Evolutionary conservation across 1,140 invertebrate species (phyloP).

Genomic region (Zaprionus ornatus): DNA sequence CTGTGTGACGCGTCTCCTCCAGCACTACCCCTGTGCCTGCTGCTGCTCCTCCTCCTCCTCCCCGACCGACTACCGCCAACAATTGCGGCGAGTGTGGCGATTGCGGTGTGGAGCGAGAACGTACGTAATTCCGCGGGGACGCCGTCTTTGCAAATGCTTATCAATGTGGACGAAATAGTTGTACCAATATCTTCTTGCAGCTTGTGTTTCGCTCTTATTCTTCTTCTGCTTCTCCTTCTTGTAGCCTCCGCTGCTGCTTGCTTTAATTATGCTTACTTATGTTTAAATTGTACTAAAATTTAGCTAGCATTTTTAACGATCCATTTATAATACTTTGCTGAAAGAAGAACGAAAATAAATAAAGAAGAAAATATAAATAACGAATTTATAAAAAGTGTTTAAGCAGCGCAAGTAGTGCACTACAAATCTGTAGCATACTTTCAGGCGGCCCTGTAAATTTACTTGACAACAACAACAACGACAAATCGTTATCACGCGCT

Average conservation of each 20-base stretch:
- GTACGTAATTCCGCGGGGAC: slow-evolving; percentile 69
- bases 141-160: slow-evolving; percentile 63
- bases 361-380: not conserved
- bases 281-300: slow-evolving; percentile 58
- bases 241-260: not conserved
- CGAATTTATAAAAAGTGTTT: not conserved
- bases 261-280: slow-evolving; percentile 23
- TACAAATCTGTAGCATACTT: slow-evolving; percentile 47
- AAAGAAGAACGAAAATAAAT: slow-evolving; percentile 29
- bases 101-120: slow-evolving; percentile 73
- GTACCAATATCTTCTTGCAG: not conserved
- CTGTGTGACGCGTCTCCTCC: not conserved
- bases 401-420: not conserved
- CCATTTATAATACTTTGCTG: slow-evolving; percentile 59
- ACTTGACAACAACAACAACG: slow-evolving; percentile 8
- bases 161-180: not conserved
- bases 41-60: slow-evolving; percentile 1
- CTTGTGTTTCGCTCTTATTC: slow-evolving; percentile 5
- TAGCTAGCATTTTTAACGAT: slow-evolving; percentile 58
- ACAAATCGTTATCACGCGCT: slow-evolving; percentile 39
- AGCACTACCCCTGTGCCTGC: slow-evolving; percentile 6
- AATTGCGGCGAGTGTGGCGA: slow-evolving; percentile 73
- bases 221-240: not conserved
- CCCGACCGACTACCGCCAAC: slow-evolving; percentile 43
- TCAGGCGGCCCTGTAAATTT: slow-evolving; percentile 26